Percentiles rank a stretch among this genome's conserved stretches.
Conservation (phyloP, 2,113 vertebrate genomes). For the Scatophagus argus region DNA sequence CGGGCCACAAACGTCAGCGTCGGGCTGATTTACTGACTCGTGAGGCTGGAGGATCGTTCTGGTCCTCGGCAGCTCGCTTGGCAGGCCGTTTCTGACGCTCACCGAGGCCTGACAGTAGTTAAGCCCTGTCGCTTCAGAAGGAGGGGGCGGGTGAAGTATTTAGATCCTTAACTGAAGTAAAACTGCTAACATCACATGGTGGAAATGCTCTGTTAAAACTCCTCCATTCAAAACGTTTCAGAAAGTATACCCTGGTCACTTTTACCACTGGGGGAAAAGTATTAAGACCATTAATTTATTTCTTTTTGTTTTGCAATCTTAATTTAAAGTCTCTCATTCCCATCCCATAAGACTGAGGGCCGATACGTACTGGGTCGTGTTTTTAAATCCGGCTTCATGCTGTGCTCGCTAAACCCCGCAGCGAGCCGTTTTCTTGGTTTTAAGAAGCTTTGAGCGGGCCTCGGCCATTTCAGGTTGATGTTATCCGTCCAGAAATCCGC, state of each 20-base stretch:
- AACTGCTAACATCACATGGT: no score
- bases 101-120: neutral
- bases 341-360: no score
- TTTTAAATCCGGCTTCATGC: neutral
- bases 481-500: slow-evolving; percentile 26
- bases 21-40: slow-evolving; percentile 35
- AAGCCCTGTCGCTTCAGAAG: neutral
- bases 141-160: neutral
- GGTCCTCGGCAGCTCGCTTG: neutral
- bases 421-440: slow-evolving; percentile 26
- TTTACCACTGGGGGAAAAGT: no score
- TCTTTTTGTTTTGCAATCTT: no score
- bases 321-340: no score
- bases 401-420: neutral
- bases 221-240: no score
- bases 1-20: neutral
- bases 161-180: neutral
- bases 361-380: neutral
- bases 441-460: slow-evolving; percentile 41
- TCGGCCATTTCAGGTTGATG: slow-evolving; percentile 13
- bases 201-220: no score
- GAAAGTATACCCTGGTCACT: no score
- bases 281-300: no score
- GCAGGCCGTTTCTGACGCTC: slow-evolving; percentile 4
- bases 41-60: slow-evolving; percentile 42